Evolutionary conservation across 2,888 invertebrate species (phyloP).

Genomic region (Yponomeuta malinellus): DNA sequence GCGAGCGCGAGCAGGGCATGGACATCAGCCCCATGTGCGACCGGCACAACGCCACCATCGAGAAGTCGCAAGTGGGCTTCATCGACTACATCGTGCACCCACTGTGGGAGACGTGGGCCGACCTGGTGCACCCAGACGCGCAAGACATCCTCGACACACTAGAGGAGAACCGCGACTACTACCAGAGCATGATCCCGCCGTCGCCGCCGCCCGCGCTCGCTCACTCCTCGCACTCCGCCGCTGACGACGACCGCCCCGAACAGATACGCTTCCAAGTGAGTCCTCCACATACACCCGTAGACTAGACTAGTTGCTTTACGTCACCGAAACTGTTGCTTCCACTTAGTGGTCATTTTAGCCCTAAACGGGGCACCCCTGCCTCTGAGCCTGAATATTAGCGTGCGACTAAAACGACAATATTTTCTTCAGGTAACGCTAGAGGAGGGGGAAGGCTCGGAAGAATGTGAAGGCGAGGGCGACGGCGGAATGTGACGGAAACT

Average conservation of each 20-base stretch:
- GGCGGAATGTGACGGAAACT: constrained; percentile 95
- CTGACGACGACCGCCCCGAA: constrained; percentile 79
- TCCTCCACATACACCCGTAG: constrained; percentile 23
- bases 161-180: constrained; percentile 99
- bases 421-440: constrained; percentile 85
- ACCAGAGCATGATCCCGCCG: constrained; percentile 95
- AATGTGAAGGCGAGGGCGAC: constrained; percentile 71
- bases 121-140: constrained; percentile 98
- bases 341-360: neutral
- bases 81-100: constrained; percentile 99
- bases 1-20: constrained; percentile 95
- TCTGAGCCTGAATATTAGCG: neutral
- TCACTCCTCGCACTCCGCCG: constrained; percentile 70
- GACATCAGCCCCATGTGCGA: constrained; percentile 99
- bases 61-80: constrained; percentile 99
- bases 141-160: constrained; percentile 98
- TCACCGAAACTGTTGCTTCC: neutral
- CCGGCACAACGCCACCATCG: constrained; percentile 95
- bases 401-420: neutral
- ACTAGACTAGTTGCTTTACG: constrained; percentile 1
- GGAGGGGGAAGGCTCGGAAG: constrained; percentile 85
- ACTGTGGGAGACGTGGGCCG: constrained; percentile 99
- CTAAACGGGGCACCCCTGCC: neutral
- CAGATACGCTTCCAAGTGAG: constrained; percentile 84
- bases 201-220: constrained; percentile 83